Base-by-base conservation (phyloP, 2,888 invertebrate species). In the Hipparchia semele region DNA sequence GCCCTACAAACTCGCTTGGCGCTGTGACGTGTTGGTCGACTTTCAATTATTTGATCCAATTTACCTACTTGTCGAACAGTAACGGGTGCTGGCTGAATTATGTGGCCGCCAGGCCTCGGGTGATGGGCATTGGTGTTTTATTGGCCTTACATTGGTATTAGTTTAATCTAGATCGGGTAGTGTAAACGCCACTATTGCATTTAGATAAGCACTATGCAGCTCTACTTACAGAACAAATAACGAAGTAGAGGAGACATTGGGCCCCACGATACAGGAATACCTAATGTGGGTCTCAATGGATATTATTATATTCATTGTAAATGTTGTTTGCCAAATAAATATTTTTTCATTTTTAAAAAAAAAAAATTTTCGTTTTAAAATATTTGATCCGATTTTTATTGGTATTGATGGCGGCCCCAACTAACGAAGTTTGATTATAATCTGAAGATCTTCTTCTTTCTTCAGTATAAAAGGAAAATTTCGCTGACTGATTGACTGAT, bases 31-130 rank as follows among this genome's bases (percentile, higher is more conserved):
- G 67, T 45, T 13, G 68, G 59, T 60, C 61, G 61, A 69, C 69
- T 69, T 69, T 69, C 69, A 69, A 61, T 69, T 69, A 69, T 69
- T 69, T 69, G 61, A 69, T 69, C 61, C 69, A 69, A 69, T 69
- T 69, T 61, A 69, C 61, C 69, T 61, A 69, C 69, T 69, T 54
- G 69, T 62, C 69, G 45, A 54, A 39, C 54, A 13, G 61, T 54
- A 69, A 61, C 61, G 69, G 69, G 69, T 13, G 45, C 61, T 10
- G 13, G 69, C 53, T 61, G 33, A 69, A 39, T 61, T 61, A 69
- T 61, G 60, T 45, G 46, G 46, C 49, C 59, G 61, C n/a, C 45
- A 9, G 13, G 61, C 69, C 39, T 49, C 58, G 33, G 68, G 68
- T 59, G 58, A 60, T 60, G 68, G 51, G 23, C 53, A 6, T 10